Evolutionary conservation across 2,888 invertebrate genomes (phyloP).

Genomic region (Netelia melanura): DNA sequence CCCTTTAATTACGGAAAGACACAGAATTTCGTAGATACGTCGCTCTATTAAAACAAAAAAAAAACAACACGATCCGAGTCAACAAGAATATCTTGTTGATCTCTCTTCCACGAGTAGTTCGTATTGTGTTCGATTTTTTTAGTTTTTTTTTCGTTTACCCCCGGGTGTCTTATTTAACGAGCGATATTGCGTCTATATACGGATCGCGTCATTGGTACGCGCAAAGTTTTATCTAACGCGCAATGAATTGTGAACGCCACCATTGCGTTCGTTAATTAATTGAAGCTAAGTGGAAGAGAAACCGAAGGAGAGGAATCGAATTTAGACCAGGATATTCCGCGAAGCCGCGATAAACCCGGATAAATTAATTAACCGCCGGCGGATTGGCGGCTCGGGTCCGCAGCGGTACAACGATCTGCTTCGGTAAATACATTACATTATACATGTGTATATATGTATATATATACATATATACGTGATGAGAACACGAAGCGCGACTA

Average conservation of each 20-base stretch:
- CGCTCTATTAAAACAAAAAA: not conserved
- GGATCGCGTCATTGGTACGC: slow-evolving; percentile 41
- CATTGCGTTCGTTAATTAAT: slow-evolving; percentile 63
- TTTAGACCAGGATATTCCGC: slow-evolving; percentile 60
- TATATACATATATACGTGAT: slow-evolving; percentile 1
- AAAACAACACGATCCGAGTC: not conserved
- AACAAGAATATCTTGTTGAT: not conserved
- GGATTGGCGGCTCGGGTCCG: slow-evolving; percentile 44
- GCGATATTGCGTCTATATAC: slow-evolving; percentile 27
- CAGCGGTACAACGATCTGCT: slow-evolving; percentile 27
- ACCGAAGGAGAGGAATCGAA: slow-evolving; percentile 63
- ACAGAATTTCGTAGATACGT: not conserved
- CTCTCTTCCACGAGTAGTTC: not conserved
- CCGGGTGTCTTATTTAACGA: slow-evolving; percentile 25
- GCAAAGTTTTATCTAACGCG: slow-evolving; percentile 25
- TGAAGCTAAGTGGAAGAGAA: slow-evolving; percentile 61
- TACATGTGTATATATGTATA: not conserved
- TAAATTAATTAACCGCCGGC: slow-evolving; percentile 65
- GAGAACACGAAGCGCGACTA: slow-evolving; percentile 40
- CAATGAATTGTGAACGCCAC: slow-evolving; percentile 59
- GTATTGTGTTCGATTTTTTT: not conserved
- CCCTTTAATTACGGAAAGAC: not conserved
- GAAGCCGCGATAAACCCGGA: slow-evolving; percentile 63
- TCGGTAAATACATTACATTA: slow-evolving; percentile 31
- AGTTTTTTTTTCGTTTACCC: slow-evolving; percentile 1